phyloP scores from a whole-genome alignment of 2,797 vertebrate species.

The Gephyroberyx darwinii region DNA sequence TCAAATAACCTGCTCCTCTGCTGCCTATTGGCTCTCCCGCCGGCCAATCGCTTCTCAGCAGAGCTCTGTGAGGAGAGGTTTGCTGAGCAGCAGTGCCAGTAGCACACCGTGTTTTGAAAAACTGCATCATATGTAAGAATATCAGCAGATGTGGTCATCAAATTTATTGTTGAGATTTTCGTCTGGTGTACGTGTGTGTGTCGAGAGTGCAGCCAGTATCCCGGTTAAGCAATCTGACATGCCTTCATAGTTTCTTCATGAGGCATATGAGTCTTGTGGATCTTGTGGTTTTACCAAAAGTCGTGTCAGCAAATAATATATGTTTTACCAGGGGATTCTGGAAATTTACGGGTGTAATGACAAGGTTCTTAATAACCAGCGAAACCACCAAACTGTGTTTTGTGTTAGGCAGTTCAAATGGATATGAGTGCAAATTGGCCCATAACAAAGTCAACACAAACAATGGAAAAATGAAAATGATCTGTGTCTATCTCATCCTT shows the following conservation, averaged over 20 bases:
- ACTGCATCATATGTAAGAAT: conserved; percentile 53
- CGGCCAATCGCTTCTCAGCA: conserved; percentile 64
- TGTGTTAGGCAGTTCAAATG: conserved; percentile 44
- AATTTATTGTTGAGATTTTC: conserved; percentile 65
- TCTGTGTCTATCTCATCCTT: conserved; percentile 18
- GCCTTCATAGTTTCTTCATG: conserved; percentile 71
- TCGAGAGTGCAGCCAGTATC: conserved; percentile 32
- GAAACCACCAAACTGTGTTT: conserved; percentile 65
- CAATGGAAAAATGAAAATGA: conserved; percentile 56
- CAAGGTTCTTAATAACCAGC: conserved; percentile 70
- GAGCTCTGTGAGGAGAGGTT: conserved; percentile 46
- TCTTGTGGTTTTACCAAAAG: conserved; percentile 66
- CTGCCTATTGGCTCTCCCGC: conserved; percentile 65
- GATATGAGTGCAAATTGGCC: conserved; percentile 63
- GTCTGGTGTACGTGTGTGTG: conserved; percentile 43
- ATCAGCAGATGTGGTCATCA: conserved; percentile 64
- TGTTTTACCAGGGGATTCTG: conserved; percentile 74
- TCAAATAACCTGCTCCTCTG: conserved; percentile 77
- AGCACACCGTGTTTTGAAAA: conserved; percentile 45
- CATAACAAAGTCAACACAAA: conserved; percentile 48
- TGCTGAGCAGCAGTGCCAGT: conserved; percentile 42
- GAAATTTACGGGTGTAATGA: conserved; percentile 76
- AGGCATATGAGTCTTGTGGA: conserved; percentile 54
- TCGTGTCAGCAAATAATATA: conserved; percentile 77
- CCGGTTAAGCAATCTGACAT: conserved; percentile 52